Evolutionary conservation across 2,797 vertebrate genomes (phyloP), one percentile per base, ranked within the genome.

Genomic region (Microchirus variegatus): DNA sequence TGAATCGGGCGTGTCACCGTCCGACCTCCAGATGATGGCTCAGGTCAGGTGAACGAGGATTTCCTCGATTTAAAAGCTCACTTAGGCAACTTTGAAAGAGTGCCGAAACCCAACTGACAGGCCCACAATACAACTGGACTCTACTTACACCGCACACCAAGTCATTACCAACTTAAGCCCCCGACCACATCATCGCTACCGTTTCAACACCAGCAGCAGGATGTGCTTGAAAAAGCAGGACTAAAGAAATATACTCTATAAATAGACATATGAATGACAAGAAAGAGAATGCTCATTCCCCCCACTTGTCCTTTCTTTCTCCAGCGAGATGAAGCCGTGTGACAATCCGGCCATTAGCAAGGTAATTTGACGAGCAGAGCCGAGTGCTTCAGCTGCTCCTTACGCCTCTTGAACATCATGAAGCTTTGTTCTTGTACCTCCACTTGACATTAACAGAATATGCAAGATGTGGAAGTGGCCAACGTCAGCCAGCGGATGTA

Each of bases 351-450:
- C 81, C 87, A 90, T 90, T 92, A 89, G 83, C 70, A 81, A 70
- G 76, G 84, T 89, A 90, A 91, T 92, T 91, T 90, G 74, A 88
- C 81, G 86, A 90, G 85, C 86, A 81, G 80, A 60, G 75, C 66
- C 48, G 81, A 87, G 88, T 83, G 85, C 80, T 87, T 88, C 84
- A 40, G 35, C 69, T 64, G 69, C 61, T 22, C 72, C 75, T 84
- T 78, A 81, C 73, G 86, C 86, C 82, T 78, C 84, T 86, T 78
- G 67, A 87, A 85, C 82, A 86, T 82, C 69, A 70, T 72, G 59
- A 80, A 84, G 67, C 72, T 83, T 75, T 73, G 59, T 85, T 87
- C 83, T 78, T 51, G 67, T 69, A 10, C 67, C 49, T 75, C 53
- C 73, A 60, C 70, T 78, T 89, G 77, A 86, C 78, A 75, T 80